phyloP scores from a whole-genome alignment of 2,797 vertebrate genomes.

The Coreius guichenoti region DNA sequence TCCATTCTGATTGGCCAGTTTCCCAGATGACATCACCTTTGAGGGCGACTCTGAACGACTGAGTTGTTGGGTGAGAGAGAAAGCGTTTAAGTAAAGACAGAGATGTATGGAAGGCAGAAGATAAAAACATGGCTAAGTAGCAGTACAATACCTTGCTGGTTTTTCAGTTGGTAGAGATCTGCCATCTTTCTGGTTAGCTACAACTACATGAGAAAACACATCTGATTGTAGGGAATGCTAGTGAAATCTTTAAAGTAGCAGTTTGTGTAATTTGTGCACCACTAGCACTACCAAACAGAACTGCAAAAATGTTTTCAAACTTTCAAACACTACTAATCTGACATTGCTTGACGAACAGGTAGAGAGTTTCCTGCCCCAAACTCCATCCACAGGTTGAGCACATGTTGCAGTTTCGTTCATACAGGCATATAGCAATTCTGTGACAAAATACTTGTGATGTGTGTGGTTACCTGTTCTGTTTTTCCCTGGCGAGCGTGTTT shows the following conservation, averaged over 20 bases:
- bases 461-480: constrained; percentile 55
- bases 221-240: neutral
- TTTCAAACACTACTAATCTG: neutral
- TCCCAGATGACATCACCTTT: constrained; percentile 78
- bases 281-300: neutral
- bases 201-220: constrained; percentile 2
- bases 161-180: constrained; percentile 3
- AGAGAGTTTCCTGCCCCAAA: no score
- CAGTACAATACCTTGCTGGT: constrained; percentile 29
- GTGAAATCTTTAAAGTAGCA: neutral
- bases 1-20: constrained; percentile 76
- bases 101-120: neutral
- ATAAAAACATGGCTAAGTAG: neutral
- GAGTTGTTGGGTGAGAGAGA: constrained; percentile 7
- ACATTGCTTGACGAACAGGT: neutral
- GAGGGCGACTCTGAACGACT: constrained; percentile 79
- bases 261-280: neutral
- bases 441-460: constrained; percentile 58
- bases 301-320: neutral
- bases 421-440: constrained; percentile 17
- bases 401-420: neutral
- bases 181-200: neutral
- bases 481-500: constrained; percentile 49
- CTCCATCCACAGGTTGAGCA: neutral
- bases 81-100: neutral